Base-by-base conservation (phyloP, 1,140 invertebrate genomes). In the Teleopsis dalmanni region DNA sequence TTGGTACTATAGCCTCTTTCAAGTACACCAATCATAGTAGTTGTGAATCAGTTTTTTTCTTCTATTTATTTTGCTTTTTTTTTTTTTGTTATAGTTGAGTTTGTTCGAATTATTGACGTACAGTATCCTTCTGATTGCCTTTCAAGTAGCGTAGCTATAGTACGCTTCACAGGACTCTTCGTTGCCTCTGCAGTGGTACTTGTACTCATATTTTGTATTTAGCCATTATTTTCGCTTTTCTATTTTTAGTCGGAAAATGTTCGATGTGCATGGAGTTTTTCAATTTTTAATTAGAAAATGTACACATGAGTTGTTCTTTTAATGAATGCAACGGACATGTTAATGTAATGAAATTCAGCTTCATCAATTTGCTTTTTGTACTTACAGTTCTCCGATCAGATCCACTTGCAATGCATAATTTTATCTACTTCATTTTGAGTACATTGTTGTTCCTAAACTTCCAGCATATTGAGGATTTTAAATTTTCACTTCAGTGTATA, bases 241-340 rank as follows among this genome's bases (percentile, higher is more conserved):
- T 14, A 18, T 13, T n/a, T 43, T 14, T n/a, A 29, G 19, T 40
- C 21, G 41, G 19, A 25, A 4, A 18, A 19, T 25, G 43, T 45
- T 43, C 26, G 41, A 43, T 43, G 50, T 50, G 56, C 55, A 54
- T 42, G 47, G 52, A 59, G 62, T 65, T 62, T 64, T 62, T 59
- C 63, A 57, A 65, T 62, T 65, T 61, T 65, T 65, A 62, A 65
- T 65, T 65, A 58, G 62, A 65, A 65, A 61, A 57, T 61, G 57
- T 58, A 49, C 62, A 65, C 58, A 65, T 61, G 62, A 65, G 58
- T 62, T 57, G 60, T 53, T 59, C 49, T 41, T 46, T 51, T 60
- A 63, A 65, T 60, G 55, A 60, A 61, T 59, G 61, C 58, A 59
- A 26, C 41, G 40, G 48, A 50, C 48, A 50, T 46, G 35, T 21